Evolutionary conservation across 2,888 invertebrate species (phyloP).

Genomic region (Eilema sororculum): DNA sequence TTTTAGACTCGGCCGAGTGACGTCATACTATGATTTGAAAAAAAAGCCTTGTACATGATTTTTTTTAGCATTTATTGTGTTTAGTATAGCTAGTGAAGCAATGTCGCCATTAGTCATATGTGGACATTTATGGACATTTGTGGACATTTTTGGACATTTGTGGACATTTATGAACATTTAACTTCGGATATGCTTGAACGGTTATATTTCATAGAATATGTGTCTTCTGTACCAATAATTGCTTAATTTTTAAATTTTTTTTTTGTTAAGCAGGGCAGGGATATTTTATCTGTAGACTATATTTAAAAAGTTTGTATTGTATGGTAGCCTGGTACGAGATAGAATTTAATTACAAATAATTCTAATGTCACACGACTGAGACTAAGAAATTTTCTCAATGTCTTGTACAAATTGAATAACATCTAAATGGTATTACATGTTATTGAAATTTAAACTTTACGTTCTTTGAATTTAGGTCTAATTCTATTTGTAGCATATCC

Average conservation of each 20-base stretch:
- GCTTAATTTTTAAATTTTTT: not conserved
- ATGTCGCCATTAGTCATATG: not conserved
- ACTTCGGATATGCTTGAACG: not conserved
- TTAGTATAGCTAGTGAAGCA: conserved; percentile 5
- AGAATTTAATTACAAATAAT: too few species aligned
- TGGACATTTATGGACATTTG: not conserved
- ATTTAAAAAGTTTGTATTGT: too few species aligned
- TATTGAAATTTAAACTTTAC: too few species aligned
- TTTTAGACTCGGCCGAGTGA: conserved; percentile 3
- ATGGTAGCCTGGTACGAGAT: too few species aligned
- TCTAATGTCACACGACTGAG: too few species aligned
- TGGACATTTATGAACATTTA: conserved; percentile 3
- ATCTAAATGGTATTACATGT: too few species aligned
- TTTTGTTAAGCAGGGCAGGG: not conserved
- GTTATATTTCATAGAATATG: not conserved
- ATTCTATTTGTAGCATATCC: too few species aligned
- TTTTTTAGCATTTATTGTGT: conserved; percentile 9
- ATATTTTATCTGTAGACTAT: not conserved
- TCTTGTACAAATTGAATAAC: too few species aligned
- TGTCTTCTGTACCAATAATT: not conserved
- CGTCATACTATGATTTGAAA: not conserved
- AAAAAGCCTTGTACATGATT: not conserved
- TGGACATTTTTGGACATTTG: not conserved
- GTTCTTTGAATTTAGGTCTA: too few species aligned
- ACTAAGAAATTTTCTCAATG: too few species aligned